Base-by-base conservation (phyloP, 2,888 invertebrate genomes). In the Holacanthella duospinosa region DNA sequence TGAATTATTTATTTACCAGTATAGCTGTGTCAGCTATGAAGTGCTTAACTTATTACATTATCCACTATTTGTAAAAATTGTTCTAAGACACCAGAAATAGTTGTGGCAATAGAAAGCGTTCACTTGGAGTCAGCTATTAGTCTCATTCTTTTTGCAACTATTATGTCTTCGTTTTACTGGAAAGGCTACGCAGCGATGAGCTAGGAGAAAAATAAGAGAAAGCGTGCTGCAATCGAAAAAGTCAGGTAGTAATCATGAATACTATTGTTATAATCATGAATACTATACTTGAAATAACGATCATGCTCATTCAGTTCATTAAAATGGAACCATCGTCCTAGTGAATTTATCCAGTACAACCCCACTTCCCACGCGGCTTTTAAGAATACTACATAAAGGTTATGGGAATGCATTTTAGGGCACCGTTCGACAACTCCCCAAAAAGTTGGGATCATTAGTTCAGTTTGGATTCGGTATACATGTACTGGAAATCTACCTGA, bases 401-500 rank as follows among this genome's bases (percentile, higher is more conserved):
- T 16, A 36, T 16, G 48, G 48, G 21, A 48, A 48, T 21, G 48
- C 48, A n/a, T 48, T 48, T 21, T 16, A 9, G 6, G 48, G 48
- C 4, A 21, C 12, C 4, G 4, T 9, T 4, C 12, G 36, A 2
- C 21, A 16, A 26, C 1, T n/a, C n/a, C n/a, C n/a, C n/a, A n/a
- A n/a, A n/a, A n/a, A n/a, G 53, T 60, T 1, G 27, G 43, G 19
- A 61, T 48, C 53, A 62, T 67, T 55, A 65, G 62, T 65, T 19
- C 63, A 67, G 21, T 62, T 66, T 27, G 66, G 64, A 1, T 68
- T 66, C 58, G 66, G 66, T 27, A 63, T 63, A 3, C 64, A 68
- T 53, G 55, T 43, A 0, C 44, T 68, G 25, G 68, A 68, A 64
- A 59, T 66, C 2, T 59, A 68, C 28, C 48, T 68, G 2, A 59